Evolutionary conservation across 2,113 vertebrate species (phyloP).

Genomic region (Hydrochoerus hydrochaeris): DNA sequence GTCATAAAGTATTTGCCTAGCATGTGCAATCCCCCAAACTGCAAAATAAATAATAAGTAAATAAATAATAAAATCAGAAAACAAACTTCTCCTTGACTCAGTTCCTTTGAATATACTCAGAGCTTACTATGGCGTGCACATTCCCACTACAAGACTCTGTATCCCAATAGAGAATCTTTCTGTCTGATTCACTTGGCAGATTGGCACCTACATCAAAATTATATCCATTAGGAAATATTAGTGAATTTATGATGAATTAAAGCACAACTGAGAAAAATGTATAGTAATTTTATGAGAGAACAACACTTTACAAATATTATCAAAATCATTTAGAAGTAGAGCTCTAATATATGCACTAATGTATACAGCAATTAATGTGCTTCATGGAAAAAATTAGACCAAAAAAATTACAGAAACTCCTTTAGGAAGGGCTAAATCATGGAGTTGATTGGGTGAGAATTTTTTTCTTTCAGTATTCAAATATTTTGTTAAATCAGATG

Average conservation of each 20-base stretch:
- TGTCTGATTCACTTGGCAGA: background rate
- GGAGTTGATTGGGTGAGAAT: background rate
- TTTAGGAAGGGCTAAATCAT: background rate
- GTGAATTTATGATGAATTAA: constrained; percentile 3
- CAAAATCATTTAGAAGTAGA: background rate
- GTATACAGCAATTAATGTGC: background rate
- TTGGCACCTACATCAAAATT: background rate
- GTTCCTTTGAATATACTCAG: background rate
- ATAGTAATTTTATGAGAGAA: background rate
- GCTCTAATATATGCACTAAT: background rate
- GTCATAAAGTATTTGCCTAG: background rate
- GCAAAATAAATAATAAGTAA: background rate
- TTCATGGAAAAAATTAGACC: background rate
- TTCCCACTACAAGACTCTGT: background rate
- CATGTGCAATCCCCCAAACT: background rate
- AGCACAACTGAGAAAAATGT: background rate
- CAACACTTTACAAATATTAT: background rate
- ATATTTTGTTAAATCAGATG: background rate
- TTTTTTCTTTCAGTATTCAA: background rate
- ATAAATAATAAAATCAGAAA: background rate
- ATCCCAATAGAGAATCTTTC: no score
- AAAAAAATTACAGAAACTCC: background rate
- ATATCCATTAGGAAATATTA: background rate
- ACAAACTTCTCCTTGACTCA: background rate
- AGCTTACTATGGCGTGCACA: no score